Percentiles rank a stretch among this genome's conserved stretches.
Conservation (phyloP, 2,113 vertebrate genomes). For the Morone saxatilis region DNA sequence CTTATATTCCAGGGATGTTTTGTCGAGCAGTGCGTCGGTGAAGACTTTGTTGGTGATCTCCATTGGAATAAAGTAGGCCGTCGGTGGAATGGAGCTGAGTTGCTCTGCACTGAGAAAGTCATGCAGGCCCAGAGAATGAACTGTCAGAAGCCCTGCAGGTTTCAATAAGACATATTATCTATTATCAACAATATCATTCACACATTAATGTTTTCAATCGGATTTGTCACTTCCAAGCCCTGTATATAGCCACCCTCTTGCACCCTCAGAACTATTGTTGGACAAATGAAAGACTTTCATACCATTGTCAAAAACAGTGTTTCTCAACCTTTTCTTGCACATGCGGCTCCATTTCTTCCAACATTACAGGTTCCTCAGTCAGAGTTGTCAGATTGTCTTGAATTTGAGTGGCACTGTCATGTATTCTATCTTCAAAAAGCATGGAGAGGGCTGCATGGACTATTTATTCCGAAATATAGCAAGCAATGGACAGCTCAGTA, state of each 20-base stretch:
- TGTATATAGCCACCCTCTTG: no score
- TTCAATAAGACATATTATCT: conserved; percentile 5
- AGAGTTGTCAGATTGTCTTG: neutral
- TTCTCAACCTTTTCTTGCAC: neutral
- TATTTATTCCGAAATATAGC: neutral
- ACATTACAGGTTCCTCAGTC: neutral
- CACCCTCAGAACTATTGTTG: no score
- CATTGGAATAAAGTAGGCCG: conserved; percentile 14
- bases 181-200: neutral
- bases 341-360: neutral
- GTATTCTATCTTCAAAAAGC: neutral
- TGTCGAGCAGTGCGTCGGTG: conserved; percentile 22
- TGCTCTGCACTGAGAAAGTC: neutral
- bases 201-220: neutral
- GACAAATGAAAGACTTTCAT: neutral
- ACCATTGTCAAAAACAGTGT: neutral
- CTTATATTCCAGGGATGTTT: conserved; percentile 17
- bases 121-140: neutral
- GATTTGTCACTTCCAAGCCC: neutral
- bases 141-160: conserved; percentile 25
- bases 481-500: neutral
- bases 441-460: neutral
- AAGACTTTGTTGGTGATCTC: conserved; percentile 69
- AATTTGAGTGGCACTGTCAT: neutral
- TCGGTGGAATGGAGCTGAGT: rapidly evolving